phyloP scores from a whole-genome alignment of 1,140 invertebrate species.

The Goniozus legneri region DNA sequence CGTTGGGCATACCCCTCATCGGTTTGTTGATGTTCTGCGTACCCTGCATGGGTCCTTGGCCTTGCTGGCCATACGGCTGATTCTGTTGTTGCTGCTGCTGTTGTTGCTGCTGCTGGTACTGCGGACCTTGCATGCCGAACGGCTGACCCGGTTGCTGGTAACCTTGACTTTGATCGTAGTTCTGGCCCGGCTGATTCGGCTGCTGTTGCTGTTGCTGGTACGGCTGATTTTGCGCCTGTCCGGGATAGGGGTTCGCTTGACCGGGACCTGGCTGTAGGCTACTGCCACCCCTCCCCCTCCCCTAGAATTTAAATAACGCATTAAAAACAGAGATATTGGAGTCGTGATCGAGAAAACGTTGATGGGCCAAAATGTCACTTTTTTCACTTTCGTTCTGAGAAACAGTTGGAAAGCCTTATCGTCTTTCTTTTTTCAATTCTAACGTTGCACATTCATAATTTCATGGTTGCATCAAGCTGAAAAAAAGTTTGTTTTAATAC shows the following conservation, averaged over 20 bases:
- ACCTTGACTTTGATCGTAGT: slow-evolving; percentile 17
- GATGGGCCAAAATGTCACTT: too few species aligned
- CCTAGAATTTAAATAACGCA: slow-evolving; percentile 41
- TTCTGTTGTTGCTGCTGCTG: slow-evolving; percentile 39
- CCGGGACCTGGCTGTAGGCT: slow-evolving; percentile 52
- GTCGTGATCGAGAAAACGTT: too few species aligned
- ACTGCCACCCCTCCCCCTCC: slow-evolving; percentile 63
- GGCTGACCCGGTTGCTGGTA: slow-evolving; percentile 22
- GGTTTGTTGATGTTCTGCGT: slow-evolving; percentile 39
- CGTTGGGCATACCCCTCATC: slow-evolving; percentile 59
- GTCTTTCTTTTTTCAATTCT: too few species aligned
- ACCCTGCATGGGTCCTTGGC: slow-evolving; percentile 25
- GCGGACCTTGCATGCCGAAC: slow-evolving; percentile 21
- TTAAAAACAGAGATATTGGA: too few species aligned
- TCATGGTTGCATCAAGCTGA: too few species aligned
- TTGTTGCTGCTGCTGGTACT: slow-evolving; percentile 44
- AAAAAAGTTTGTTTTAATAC: too few species aligned
- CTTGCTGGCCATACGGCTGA: slow-evolving; percentile 32
- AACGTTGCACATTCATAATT: too few species aligned
- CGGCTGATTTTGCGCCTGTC: slow-evolving; percentile 28
- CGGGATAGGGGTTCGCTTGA: slow-evolving; percentile 41
- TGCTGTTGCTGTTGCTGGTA: slow-evolving; percentile 43
- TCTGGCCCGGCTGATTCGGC: slow-evolving; percentile 25
- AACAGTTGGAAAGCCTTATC: too few species aligned
- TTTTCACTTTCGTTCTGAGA: too few species aligned